These are phyloP conservation scores for Urocynchramus pylzowi DNA, from an alignment of 2,113 vertebrate species.

Conservation along the genomic window DNA sequence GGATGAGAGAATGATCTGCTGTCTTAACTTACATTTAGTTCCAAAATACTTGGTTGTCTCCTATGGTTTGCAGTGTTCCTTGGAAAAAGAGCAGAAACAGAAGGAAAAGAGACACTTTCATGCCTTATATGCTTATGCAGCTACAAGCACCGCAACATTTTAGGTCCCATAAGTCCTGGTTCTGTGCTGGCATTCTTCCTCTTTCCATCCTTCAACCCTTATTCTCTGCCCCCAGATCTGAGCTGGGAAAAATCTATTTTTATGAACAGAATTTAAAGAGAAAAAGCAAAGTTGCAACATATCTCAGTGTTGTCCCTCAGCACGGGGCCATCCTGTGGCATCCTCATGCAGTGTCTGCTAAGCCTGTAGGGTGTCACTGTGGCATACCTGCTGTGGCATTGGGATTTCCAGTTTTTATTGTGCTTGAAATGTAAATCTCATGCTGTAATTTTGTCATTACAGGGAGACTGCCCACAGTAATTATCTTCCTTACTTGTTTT, in stretches of 20 bases:
- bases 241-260: background rate
- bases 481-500: background rate
- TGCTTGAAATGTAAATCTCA: background rate
- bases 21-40: background rate
- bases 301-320: background rate
- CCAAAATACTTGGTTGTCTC: background rate
- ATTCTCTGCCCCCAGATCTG: background rate
- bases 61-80: background rate
- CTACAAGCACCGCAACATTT: background rate
- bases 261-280: background rate
- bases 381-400: background rate
- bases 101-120: background rate
- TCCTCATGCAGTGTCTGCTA: accelerated
- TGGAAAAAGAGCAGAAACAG: background rate
- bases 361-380: background rate
- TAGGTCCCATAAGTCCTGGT: background rate
- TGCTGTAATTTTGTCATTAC: background rate
- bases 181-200: background rate
- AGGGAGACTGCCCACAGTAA: background rate
- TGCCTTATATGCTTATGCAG: accelerated
- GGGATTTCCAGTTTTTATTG: background rate
- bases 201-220: background rate
- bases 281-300: background rate
- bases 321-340: background rate
- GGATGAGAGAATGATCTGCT: background rate